Evolutionary conservation across 1,140 invertebrate genomes (phyloP).

Genomic region (Pachypsylla venusta): DNA sequence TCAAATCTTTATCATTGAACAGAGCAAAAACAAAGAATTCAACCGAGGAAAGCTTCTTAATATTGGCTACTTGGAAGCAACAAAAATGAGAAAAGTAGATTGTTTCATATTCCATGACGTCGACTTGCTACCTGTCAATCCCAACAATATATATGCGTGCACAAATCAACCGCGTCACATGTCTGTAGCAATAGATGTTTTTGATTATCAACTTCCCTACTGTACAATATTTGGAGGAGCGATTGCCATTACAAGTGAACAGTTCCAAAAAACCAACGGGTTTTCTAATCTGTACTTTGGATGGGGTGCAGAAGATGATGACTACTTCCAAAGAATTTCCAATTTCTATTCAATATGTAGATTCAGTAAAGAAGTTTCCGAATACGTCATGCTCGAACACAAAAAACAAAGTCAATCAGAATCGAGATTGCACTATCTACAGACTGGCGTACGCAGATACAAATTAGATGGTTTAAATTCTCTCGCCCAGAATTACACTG

Average conservation of each 20-base stretch:
- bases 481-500: slow-evolving; percentile 34
- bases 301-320: slow-evolving; percentile 83
- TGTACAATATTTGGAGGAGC: slow-evolving; percentile 56
- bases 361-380: slow-evolving; percentile 51
- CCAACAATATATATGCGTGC: slow-evolving; percentile 83
- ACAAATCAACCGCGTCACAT: slow-evolving; percentile 74
- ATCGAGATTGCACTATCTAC: slow-evolving; percentile 28
- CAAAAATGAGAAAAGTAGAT: slow-evolving; percentile 47
- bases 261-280: slow-evolving; percentile 70
- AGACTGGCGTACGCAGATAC: slow-evolving; percentile 37
- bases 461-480: slow-evolving; percentile 52
- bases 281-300: slow-evolving; percentile 84
- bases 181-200: slow-evolving; percentile 80
- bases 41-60: slow-evolving; percentile 91
- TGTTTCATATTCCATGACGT: slow-evolving; percentile 94
- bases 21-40: slow-evolving; percentile 58
- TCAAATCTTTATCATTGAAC: slow-evolving; percentile 80
- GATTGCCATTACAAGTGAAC: slow-evolving; percentile 49
- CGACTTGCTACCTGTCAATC: slow-evolving; percentile 79
- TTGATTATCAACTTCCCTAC: slow-evolving; percentile 66
- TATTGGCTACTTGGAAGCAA: slow-evolving; percentile 67
- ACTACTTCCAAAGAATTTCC: slow-evolving; percentile 40
- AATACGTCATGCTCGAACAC: slow-evolving; percentile 63
- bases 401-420: slow-evolving; percentile 38
- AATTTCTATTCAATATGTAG: slow-evolving; percentile 41